A percentile compares a stretch with the other conserved stretches of the same genome.
These are phyloP conservation scores for Psylliodes chrysocephalus DNA, from an alignment of 2,888 invertebrate genomes.

Conservation along the genomic window DNA sequence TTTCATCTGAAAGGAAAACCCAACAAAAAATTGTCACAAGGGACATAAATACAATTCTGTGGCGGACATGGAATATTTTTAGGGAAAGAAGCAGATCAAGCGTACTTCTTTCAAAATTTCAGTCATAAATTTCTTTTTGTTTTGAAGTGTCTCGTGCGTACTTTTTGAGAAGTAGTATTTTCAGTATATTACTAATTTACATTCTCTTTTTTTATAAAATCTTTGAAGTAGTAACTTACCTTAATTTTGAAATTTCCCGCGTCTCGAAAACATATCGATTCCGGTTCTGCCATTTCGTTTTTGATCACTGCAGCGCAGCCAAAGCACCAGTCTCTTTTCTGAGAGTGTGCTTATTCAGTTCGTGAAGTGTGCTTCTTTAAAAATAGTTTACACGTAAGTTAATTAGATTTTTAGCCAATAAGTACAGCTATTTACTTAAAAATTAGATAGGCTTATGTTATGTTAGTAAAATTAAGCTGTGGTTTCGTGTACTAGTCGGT, in stretches of 20 bases:
- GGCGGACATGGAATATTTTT: neutral
- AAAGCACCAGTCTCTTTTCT: slow-evolving; percentile 52
- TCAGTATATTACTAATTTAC: slow-evolving; percentile 29
- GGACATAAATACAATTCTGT: no score
- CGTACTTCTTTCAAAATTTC: slow-evolving; percentile 33
- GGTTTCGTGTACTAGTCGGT: slow-evolving; percentile 42
- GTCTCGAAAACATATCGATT: slow-evolving; percentile 54
- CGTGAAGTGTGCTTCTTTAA: slow-evolving; percentile 63
- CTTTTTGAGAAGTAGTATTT: slow-evolving; percentile 36
- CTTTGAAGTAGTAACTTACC: slow-evolving; percentile 42
- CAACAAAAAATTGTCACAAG: no score
- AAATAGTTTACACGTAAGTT: slow-evolving; percentile 65
- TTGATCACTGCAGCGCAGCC: slow-evolving; percentile 51
- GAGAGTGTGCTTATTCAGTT: slow-evolving; percentile 56
- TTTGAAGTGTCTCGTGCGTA: slow-evolving; percentile 27
- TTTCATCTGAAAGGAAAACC: no score
- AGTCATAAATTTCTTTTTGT: slow-evolving; percentile 40
- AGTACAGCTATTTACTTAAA: neutral
- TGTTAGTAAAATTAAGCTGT: neutral
- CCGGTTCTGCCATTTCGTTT: slow-evolving; percentile 55
- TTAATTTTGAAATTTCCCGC: slow-evolving; percentile 56
- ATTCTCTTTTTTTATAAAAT: slow-evolving; percentile 44
- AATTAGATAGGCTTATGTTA: neutral
- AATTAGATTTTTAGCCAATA: slow-evolving; percentile 3
- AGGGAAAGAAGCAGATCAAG: slow-evolving; percentile 22